Percentiles rank a stretch among this genome's conserved stretches.
phyloP scores from a whole-genome alignment of 2,797 vertebrate genomes.

The Enteromius mattozi region DNA sequence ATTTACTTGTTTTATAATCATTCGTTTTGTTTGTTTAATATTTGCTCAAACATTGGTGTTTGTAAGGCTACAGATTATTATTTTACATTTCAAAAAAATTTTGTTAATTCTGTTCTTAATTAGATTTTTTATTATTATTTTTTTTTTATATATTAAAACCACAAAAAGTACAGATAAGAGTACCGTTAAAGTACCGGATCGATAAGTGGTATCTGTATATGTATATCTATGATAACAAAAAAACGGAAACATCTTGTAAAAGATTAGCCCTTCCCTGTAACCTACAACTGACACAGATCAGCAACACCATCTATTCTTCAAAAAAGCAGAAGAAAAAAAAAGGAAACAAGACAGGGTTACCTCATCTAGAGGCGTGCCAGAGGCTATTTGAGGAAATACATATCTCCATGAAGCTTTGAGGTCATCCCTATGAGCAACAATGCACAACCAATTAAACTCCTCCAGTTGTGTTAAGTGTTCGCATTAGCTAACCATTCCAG shows the following conservation, averaged over 20 bases:
- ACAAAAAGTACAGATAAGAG: no score
- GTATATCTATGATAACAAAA: neutral
- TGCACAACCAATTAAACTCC: neutral
- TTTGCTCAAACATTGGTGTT: no score
- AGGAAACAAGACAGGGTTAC: conserved; percentile 37
- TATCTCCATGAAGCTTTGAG: conserved; percentile 3
- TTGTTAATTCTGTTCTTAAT: no score
- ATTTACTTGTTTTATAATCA: no score
- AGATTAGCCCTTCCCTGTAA: neutral
- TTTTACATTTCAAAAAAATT: no score
- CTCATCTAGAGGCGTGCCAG: conserved; percentile 45
- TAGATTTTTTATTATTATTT: no score
- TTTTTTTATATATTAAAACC: no score
- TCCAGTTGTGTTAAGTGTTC: conserved; percentile 2
- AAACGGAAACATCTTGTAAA: neutral
- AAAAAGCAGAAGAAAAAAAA: conserved; percentile 41
- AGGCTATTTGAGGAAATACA: conserved; percentile 25
- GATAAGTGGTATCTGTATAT: no score
- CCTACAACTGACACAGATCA: neutral
- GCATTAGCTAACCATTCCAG: conserved; percentile 14
- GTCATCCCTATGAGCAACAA: neutral
- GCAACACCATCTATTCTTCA: conserved; percentile 29
- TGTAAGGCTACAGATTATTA: no score
- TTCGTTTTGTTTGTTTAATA: no score
- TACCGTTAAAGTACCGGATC: no score